Conservation (phyloP, 92 coral and sea anemone genomes). For the Montipora capitata region DNA sequence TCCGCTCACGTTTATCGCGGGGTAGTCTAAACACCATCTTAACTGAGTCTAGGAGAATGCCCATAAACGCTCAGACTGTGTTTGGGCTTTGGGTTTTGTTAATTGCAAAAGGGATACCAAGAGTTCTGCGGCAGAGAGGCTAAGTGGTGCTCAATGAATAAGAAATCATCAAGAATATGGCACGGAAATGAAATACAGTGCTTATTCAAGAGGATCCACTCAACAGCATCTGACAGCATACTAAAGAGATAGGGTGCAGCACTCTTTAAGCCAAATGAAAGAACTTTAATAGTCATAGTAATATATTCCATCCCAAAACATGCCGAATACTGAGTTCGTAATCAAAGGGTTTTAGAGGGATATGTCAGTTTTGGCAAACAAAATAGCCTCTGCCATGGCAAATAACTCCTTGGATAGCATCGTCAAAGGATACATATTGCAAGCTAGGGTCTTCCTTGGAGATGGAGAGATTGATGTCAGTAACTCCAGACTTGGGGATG, state of each 20-base stretch:
- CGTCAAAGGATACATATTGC: constrained; percentile 47
- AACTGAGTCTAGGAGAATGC: constrained; percentile 47
- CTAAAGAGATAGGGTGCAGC: constrained; percentile 48
- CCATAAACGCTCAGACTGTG: constrained; percentile 42
- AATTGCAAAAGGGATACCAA: constrained; percentile 18
- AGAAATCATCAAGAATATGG: constrained; percentile 54
- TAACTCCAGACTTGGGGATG: constrained; percentile 25
- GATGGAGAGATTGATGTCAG: constrained; percentile 42
- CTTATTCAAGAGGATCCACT: constrained; percentile 55
- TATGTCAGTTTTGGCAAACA: constrained; percentile 58
- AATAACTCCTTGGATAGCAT: constrained; percentile 44
- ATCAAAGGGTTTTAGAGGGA: constrained; percentile 36
- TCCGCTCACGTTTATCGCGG: constrained; percentile 26
- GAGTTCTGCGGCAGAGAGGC: constrained; percentile 31
- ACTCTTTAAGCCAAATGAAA: constrained; percentile 54
- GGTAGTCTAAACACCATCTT: constrained; percentile 65
- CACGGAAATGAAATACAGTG: constrained; percentile 29
- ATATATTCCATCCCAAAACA: constrained; percentile 45
- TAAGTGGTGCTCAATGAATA: constrained; percentile 47
- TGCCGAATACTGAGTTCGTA: constrained; percentile 61
- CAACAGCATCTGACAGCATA: constrained; percentile 34
- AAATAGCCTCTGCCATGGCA: constrained; percentile 42
- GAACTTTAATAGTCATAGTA: constrained; percentile 47
- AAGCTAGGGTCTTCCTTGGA: constrained; percentile 49
- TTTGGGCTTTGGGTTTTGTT: constrained; percentile 48